Conservation (phyloP, 1,140 invertebrate genomes). For the Leptinotarsa texana region DNA sequence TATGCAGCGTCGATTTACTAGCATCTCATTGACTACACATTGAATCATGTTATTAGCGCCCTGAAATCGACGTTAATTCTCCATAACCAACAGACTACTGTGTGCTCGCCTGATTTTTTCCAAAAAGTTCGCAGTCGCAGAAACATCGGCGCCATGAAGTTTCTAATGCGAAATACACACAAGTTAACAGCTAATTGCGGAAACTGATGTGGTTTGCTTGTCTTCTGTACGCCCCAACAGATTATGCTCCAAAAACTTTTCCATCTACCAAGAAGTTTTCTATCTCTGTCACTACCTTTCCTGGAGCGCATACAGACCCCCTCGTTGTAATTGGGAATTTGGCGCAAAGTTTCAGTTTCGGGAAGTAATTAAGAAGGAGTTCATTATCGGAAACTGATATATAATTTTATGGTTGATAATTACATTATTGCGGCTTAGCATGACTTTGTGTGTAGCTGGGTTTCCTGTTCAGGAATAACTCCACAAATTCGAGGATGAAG, state of each 20-base stretch:
- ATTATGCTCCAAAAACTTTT: slow-evolving; percentile 12
- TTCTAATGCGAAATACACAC: slow-evolving; percentile 23
- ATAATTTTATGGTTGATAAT: slow-evolving; percentile 1
- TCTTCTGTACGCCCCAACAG: not conserved
- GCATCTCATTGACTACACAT: not conserved
- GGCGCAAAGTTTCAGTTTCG: not conserved
- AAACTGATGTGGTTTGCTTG: slow-evolving; percentile 20
- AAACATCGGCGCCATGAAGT: slow-evolving; percentile 7
- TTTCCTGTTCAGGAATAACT: no score
- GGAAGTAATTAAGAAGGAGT: not conserved
- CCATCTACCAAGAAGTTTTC: slow-evolving; percentile 11
- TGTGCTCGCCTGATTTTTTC: not conserved
- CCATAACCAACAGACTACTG: not conserved
- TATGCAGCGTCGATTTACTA: not conserved
- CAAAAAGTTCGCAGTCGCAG: slow-evolving; percentile 11
- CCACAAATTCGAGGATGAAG: no score
- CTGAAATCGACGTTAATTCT: not conserved
- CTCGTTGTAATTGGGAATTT: not conserved
- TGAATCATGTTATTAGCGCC: not conserved
- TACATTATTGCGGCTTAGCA: not conserved
- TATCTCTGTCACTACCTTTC: not conserved
- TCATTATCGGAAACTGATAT: slow-evolving; percentile 3
- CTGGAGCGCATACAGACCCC: not conserved
- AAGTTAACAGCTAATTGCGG: slow-evolving; percentile 27
- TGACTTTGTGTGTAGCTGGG: no score